A percentile compares a stretch with the other conserved stretches of the same genome.
Evolutionary conservation across 2,797 vertebrate species (phyloP).

Genomic region (Sebastolobus alascanus): DNA sequence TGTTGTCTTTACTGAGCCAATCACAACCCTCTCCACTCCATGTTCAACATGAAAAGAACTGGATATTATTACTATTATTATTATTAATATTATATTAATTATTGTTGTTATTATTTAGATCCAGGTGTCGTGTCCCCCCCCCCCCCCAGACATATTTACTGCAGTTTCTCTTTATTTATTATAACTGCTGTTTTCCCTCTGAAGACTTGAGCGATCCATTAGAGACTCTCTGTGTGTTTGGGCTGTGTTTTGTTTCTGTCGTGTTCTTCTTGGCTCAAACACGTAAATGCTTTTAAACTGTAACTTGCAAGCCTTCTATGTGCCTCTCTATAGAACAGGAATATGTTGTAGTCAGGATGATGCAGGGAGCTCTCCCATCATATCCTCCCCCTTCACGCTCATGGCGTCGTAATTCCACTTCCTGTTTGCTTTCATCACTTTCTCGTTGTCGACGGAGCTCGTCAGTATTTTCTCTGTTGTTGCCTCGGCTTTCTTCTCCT

Average conservation of each 20-base stretch:
- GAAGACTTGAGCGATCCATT: constrained; percentile 73
- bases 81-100: constrained; percentile 69
- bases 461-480: constrained; percentile 11
- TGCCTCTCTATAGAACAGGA: constrained; percentile 71
- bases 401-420: constrained; percentile 4
- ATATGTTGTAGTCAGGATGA: constrained; percentile 18
- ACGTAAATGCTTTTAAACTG: constrained; percentile 52
- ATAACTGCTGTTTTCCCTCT: constrained; percentile 79
- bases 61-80: constrained; percentile 70
- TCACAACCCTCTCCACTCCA: constrained; percentile 69
- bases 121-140: constrained; percentile 26
- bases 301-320: constrained; percentile 76
- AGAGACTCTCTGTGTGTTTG: constrained; percentile 44
- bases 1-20: constrained; percentile 82
- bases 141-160: constrained; percentile 65
- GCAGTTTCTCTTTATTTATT: constrained; percentile 84
- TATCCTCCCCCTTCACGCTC: constrained; percentile 3
- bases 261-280: constrained; percentile 49
- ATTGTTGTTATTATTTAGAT: constrained; percentile 71
- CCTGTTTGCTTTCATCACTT: not conserved
- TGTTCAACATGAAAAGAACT: constrained; percentile 79
- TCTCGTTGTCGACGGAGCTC: constrained; percentile 12
- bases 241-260: constrained; percentile 23
- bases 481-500: constrained; percentile 1
- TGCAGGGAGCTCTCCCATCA: constrained; percentile 27